Conservation (phyloP, 1,140 invertebrate genomes). For the Littorina saxatilis region DNA sequence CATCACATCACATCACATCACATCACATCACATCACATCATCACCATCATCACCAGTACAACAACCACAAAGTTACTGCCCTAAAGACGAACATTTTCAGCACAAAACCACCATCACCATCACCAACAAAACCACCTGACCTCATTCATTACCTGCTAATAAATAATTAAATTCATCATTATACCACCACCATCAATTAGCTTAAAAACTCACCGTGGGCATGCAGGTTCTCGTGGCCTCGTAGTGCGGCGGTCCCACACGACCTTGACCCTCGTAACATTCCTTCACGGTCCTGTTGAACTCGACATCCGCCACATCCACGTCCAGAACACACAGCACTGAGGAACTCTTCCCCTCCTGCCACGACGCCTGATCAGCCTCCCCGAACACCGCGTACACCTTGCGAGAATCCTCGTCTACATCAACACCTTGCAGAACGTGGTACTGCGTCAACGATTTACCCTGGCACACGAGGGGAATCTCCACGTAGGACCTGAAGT, state of each 20-base stretch:
- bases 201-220: slow-evolving; percentile 58
- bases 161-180: too few relatives aligned
- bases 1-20: too few relatives aligned
- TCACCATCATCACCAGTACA: too few relatives aligned
- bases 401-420: slow-evolving; percentile 96
- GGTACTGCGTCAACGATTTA: slow-evolving; percentile 85
- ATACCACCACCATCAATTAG: too few relatives aligned
- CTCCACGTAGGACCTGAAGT: slow-evolving; percentile 98
- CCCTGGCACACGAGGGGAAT: slow-evolving; percentile 95
- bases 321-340: slow-evolving; percentile 95
- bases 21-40: too few relatives aligned
- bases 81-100: too few relatives aligned
- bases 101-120: too few relatives aligned
- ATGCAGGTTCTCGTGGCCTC: slow-evolving; percentile 50
- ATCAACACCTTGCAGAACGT: slow-evolving; percentile 95
- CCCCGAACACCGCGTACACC: slow-evolving; percentile 93
- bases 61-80: too few relatives aligned
- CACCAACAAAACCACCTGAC: too few relatives aligned
- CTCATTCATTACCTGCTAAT: too few relatives aligned
- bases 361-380: slow-evolving; percentile 62
- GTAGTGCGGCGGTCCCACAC: slow-evolving; percentile 67
- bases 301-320: slow-evolving; percentile 93
- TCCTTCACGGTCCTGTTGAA: slow-evolving; percentile 98
- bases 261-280: slow-evolving; percentile 84
- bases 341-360: slow-evolving; percentile 78